These are phyloP conservation scores for Cryptophagus acutangulus DNA, from an alignment of 2,888 invertebrate genomes.

Conservation along the genomic window DNA sequence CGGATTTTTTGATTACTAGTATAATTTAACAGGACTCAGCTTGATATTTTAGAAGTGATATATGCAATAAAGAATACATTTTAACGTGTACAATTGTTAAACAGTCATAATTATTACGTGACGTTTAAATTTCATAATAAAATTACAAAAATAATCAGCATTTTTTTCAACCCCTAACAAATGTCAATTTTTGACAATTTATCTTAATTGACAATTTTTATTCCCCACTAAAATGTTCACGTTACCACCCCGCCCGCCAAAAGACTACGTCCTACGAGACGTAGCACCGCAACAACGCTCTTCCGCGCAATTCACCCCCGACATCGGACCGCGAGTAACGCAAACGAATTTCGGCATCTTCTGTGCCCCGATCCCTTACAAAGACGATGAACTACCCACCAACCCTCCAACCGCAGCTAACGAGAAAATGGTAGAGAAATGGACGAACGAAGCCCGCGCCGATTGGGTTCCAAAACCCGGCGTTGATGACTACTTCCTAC, in stretches of 20 bases:
- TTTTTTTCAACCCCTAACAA: too few species aligned
- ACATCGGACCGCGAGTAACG: slow-evolving; percentile 49
- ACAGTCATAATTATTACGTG: slow-evolving; percentile 40
- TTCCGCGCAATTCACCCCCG: slow-evolving; percentile 48
- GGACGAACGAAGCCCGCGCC: slow-evolving; percentile 51
- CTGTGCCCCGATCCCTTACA: slow-evolving; percentile 48
- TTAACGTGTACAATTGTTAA: slow-evolving; percentile 35
- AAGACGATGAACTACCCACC: slow-evolving; percentile 44
- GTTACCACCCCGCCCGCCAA: slow-evolving; percentile 41
- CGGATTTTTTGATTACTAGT: slow-evolving; percentile 2
- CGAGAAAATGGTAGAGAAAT: slow-evolving; percentile 37
- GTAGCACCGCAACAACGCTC: slow-evolving; percentile 37
- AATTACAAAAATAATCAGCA: slow-evolving; percentile 24
- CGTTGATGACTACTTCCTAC: slow-evolving; percentile 51
- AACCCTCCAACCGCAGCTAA: background rate
- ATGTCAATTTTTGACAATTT: slow-evolving; percentile 3
- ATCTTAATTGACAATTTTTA: background rate
- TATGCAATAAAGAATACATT: slow-evolving; percentile 38
- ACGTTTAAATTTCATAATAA: slow-evolving; percentile 45
- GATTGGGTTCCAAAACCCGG: slow-evolving; percentile 57
- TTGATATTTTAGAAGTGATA: slow-evolving; percentile 32
- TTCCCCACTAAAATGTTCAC: slow-evolving; percentile 37
- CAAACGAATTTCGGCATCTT: slow-evolving; percentile 50
- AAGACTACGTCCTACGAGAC: slow-evolving; percentile 38
- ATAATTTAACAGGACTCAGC: slow-evolving; percentile 13